These are phyloP conservation scores for Enteromius argenteus DNA, from an alignment of 2,797 vertebrate species.

Conservation along the genomic window DNA sequence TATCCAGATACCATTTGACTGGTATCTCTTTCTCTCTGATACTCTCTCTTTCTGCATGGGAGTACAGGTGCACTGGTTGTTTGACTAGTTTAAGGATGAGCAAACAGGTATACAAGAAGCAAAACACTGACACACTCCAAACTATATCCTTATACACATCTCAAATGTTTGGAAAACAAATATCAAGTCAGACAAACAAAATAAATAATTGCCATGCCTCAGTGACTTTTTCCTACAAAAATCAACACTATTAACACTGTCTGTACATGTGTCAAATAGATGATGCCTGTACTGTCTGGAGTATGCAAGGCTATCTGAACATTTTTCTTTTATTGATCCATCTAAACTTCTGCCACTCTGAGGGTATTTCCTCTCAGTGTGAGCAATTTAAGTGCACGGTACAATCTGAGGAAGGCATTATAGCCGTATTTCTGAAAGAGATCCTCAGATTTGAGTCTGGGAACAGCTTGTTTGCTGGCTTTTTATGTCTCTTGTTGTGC, in stretches of 20 bases:
- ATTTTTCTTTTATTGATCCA: constrained; percentile 90
- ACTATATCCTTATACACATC: not conserved
- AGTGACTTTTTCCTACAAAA: not conserved
- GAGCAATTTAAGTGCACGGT: constrained; percentile 91
- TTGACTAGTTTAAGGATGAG: not conserved
- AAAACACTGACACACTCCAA: no score
- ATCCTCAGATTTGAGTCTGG: constrained; percentile 68
- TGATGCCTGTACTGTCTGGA: constrained; percentile 71
- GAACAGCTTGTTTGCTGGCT: no score
- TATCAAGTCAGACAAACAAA: not conserved
- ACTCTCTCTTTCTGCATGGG: constrained; percentile 77
- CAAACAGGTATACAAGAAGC: not conserved
- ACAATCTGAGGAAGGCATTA: constrained; percentile 92
- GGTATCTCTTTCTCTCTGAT: constrained; percentile 77
- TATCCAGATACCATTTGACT: constrained; percentile 83
- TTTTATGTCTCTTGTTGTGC: no score
- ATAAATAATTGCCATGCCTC: not conserved
- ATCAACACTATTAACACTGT: not conserved
- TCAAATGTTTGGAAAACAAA: not conserved
- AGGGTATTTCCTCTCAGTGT: constrained; percentile 91
- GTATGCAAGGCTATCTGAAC: constrained; percentile 92
- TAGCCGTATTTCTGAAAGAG: constrained; percentile 90
- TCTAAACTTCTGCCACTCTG: constrained; percentile 90
- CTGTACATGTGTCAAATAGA: not conserved
- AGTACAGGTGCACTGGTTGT: not conserved